Percentiles rank a stretch among this genome's conserved stretches.
These are phyloP conservation scores for Latheticus oryzae DNA, from an alignment of 2,888 invertebrate genomes.

Conservation along the genomic window DNA sequence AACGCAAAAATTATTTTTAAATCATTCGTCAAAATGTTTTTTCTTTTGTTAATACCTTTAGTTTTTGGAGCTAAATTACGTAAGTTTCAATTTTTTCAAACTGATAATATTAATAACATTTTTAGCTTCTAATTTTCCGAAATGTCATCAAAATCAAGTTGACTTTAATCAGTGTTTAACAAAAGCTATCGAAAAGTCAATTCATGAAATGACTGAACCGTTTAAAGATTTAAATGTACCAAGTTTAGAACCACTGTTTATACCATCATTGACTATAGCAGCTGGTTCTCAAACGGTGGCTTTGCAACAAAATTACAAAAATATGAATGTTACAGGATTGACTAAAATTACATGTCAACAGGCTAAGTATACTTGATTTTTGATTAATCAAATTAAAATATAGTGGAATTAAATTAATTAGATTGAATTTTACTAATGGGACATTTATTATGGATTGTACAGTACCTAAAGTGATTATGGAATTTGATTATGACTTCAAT, in stretches of 20 bases:
- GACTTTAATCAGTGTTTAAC: conserved; percentile 15
- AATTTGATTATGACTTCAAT: conserved; percentile 19
- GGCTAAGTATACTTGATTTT: too few species aligned
- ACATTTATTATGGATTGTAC: neutral
- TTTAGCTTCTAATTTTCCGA: conserved; percentile 12
- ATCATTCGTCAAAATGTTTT: too few species aligned
- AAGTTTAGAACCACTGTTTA: conserved; percentile 5
- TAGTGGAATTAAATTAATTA: neutral
- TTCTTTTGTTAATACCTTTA: too few species aligned
- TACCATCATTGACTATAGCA: conserved; percentile 6
- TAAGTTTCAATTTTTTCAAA: conserved; percentile 1
- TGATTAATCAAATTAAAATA: neutral
- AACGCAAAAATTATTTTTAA: too few species aligned
- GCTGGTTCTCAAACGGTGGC: conserved; percentile 1
- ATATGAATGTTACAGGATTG: conserved; percentile 2
- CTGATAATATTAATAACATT: too few species aligned
- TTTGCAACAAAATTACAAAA: conserved; percentile 12
- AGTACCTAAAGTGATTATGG: neutral
- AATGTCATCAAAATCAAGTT: conserved; percentile 1
- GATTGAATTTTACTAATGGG: conserved; percentile 4
- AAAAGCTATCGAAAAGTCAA: conserved; percentile 3
- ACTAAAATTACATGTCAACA: neutral
- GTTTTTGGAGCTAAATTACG: conserved; percentile 12
- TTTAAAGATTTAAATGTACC: neutral
- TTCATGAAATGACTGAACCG: neutral